phyloP scores from a whole-genome alignment of 2,888 invertebrate genomes.

The Litoditis marina region DNA sequence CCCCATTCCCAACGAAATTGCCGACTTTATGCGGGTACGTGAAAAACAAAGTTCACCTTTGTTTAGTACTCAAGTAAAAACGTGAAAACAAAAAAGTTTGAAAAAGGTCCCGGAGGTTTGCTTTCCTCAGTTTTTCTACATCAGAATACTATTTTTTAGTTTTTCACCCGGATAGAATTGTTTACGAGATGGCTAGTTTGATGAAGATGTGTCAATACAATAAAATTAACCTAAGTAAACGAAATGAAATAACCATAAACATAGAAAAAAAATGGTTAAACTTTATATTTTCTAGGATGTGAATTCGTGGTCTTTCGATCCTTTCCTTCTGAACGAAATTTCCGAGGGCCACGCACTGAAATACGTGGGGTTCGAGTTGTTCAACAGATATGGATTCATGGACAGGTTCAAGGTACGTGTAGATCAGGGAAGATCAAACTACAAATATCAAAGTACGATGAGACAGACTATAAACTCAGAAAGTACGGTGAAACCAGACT shows the following conservation, averaged over 20 bases:
- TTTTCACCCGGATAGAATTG: no score
- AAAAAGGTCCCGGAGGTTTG: background rate
- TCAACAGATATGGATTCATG: slow-evolving; percentile 89
- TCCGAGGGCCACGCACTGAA: slow-evolving; percentile 83
- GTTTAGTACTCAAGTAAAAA: background rate
- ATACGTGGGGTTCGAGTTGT: slow-evolving; percentile 86
- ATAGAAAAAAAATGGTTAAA: no score
- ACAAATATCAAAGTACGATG: no score
- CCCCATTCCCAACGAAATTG: slow-evolving; percentile 58
- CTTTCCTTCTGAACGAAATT: slow-evolving; percentile 82
- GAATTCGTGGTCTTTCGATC: slow-evolving; percentile 92
- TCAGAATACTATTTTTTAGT: background rate
- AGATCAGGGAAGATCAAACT: no score
- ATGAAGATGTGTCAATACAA: no score
- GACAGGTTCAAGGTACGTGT: slow-evolving; percentile 80
- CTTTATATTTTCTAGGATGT: slow-evolving; percentile 71
- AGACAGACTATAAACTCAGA: no score
- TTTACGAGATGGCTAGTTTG: no score
- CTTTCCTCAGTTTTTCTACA: no score
- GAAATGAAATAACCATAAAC: no score
- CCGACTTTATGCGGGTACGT: slow-evolving; percentile 36
- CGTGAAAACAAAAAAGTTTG: background rate
- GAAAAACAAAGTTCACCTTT: background rate
- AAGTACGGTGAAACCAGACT: no score
- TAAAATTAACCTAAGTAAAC: no score